Base-by-base conservation (phyloP, 2,113 vertebrate species). In the Chaetura pelagica region DNA sequence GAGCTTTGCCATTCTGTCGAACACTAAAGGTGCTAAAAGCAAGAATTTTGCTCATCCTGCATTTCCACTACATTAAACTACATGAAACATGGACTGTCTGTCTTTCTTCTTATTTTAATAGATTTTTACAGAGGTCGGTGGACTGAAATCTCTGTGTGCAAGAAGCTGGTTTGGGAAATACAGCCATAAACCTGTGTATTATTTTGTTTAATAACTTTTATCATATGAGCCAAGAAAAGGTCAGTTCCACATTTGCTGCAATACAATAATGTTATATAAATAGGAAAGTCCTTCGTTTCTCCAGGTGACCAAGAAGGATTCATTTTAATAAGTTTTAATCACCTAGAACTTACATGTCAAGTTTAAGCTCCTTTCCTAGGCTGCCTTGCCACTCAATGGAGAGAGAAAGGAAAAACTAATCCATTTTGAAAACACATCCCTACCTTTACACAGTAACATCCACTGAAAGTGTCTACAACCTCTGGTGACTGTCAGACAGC, bases 1-100 rank as follows among this genome's bases (percentile, higher is more conserved):
- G 9, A 76, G 69, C 79, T 92, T 84, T 90, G 73, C 80, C 94
- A 58, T 73, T 94, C 93, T 66, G 7, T 82, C 84, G 79, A 69
- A 40, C 26, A 30, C 48, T 64, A 69, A 87, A 78, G 71, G 78
- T 72, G 46, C 20, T 91, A 79, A 75, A 96, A 94, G 64, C 19
- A 9, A 95, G 73, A 86, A 86, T 94, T 94, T 89, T 87, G 22
- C 44, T 84, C 77, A 87, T 29, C 13, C 21, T 69, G 23, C 51
- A 44, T 66, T 85, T 82, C 17, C 34, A 19, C 27, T 38, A 34
- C 12, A 48, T 29, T 84, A 30, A 88, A 63, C 51, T 74, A 2
- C 32, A 74, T 63, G n/a, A 74, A 84, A 26, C 7, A 78, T 24
- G 38, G 29, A n/a, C 32, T 72, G 17, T 5, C 29, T 29, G 17